Evolutionary conservation across 2,797 vertebrate genomes (phyloP).

Genomic region (Vireo griseus): DNA sequence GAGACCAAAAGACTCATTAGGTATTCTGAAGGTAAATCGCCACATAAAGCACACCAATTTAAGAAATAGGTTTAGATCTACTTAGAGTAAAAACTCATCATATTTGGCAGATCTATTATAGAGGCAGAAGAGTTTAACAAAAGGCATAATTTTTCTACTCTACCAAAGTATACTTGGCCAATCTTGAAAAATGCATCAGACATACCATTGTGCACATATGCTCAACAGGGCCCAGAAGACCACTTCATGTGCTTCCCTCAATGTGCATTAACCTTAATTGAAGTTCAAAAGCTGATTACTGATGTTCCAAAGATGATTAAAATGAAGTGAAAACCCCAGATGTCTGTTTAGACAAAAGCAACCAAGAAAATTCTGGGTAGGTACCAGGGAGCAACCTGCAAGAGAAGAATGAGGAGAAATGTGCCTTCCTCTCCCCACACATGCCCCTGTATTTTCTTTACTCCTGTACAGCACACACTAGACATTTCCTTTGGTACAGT

Average conservation of each 20-base stretch:
- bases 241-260: neutral
- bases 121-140: neutral
- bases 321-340: neutral
- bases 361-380: neutral
- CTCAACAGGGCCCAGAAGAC: neutral
- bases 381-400: neutral
- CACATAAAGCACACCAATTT: neutral
- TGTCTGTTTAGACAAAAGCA: neutral
- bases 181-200: neutral
- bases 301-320: neutral
- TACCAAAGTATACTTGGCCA: neutral
- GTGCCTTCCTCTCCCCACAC: no score
- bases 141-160: neutral
- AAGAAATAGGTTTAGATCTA: neutral
- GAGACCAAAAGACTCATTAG: neutral
- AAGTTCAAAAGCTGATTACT: neutral
- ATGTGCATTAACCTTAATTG: neutral
- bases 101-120: neutral
- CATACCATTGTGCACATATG: neutral
- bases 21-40: neutral
- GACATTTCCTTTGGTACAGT: neutral
- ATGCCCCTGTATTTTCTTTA: fast-evolving
- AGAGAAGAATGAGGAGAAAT: neutral
- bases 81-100: neutral
- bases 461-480: neutral